Evolutionary conservation across 2,888 invertebrate genomes (phyloP), one percentile per base, ranked within the genome.

Genomic region (Tenthredo mesomela): DNA sequence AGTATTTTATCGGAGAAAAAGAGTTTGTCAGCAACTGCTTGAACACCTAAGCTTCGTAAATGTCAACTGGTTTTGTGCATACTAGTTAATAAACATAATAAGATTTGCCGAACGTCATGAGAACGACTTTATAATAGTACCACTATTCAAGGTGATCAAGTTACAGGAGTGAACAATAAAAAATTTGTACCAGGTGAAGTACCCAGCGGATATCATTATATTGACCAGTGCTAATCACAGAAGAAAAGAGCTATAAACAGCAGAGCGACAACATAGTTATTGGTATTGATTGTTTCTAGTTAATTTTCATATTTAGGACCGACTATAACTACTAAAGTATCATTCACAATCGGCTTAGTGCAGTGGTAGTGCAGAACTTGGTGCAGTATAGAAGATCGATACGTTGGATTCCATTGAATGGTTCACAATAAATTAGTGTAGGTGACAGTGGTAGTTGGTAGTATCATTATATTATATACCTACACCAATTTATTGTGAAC

Each of bases 121-220:
- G 21, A 61, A 25, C 9, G 10, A 61, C 61, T 61, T 25, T 61
- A 25, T 10, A 61, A 61, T 61, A 25, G 61, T 7, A 61, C n/a
- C 61, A 61, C 61, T 61, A 25, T 61, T 61, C 61, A 61, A 61
- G 61, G 61, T 61, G 61, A 61, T 25, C 61, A 12, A 61, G 61
- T 25, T 25, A 25, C 25, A 25, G 10, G 25, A 61, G 25, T 61
- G 3, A 25, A 61, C 12, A 25, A 21, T 61, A 25, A 25, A 61
- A 61, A 61, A 61, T 7, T 25, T 10, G 61, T 21, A 50, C 50
- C n/a, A n/a, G 18, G 6, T 50, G 54, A 0, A 10, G n/a, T n/a
- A n/a, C 0, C 1, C 7, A 7, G n/a, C n/a, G n/a, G 18, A 54
- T 54, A 54, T 50, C n/a, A n/a, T 50, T n/a, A 6, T 50, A 50